Conservation (phyloP, 2,797 vertebrate species). For the Microhierax caerulescens region DNA sequence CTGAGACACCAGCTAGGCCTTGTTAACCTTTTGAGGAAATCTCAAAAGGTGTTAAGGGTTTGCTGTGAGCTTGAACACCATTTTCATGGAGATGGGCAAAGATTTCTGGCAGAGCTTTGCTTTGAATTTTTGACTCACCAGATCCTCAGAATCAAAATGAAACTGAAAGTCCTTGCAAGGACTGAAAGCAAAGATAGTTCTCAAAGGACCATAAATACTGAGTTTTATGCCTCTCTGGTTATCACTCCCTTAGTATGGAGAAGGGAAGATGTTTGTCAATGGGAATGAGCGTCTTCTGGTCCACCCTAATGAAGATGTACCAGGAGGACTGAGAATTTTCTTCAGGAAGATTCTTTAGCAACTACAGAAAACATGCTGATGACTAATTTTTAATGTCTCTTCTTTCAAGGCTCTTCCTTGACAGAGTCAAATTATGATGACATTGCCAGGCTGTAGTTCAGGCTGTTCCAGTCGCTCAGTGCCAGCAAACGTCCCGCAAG, state of each 20-base stretch:
- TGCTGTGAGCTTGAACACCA: neutral
- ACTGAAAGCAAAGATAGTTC: neutral
- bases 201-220: neutral
- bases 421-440: neutral
- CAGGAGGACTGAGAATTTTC: neutral
- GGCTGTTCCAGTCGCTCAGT: neutral
- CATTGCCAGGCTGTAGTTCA: neutral
- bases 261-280: neutral
- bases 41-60: neutral
- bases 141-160: neutral
- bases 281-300: neutral
- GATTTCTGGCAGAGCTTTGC: neutral
- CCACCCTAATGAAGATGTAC: neutral
- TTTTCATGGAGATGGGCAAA: neutral
- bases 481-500: neutral
- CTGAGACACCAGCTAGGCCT: neutral
- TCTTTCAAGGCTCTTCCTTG: neutral
- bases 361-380: neutral
- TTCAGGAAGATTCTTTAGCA: neutral
- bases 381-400: neutral
- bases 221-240: neutral
- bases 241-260: neutral
- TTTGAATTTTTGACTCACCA: neutral
- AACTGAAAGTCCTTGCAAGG: neutral
- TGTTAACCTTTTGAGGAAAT: neutral